Conservation (phyloP, 2,113 vertebrate genomes). For the Coptodon rendalli region DNA sequence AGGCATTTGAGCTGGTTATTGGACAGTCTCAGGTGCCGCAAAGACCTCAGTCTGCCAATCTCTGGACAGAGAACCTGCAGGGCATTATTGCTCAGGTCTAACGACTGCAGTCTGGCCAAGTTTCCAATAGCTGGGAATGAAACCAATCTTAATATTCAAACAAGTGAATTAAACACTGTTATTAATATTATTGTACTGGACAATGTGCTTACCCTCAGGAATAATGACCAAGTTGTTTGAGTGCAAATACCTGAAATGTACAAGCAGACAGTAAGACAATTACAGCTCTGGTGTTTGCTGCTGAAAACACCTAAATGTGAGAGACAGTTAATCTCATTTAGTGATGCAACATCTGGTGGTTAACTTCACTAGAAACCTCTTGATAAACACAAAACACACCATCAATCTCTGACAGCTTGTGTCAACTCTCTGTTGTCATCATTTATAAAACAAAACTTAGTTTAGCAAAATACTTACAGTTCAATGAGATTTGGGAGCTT, state of each 20-base stretch:
- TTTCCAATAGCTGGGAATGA: slow-evolving; percentile 83
- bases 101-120: slow-evolving; percentile 85
- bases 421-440: fast-evolving
- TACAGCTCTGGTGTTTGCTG: neutral
- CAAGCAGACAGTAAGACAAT: neutral
- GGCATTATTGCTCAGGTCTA: slow-evolving; percentile 93
- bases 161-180: neutral
- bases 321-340: fast-evolving
- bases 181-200: neutral
- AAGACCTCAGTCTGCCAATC: slow-evolving; percentile 85
- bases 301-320: neutral
- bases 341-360: neutral
- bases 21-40: slow-evolving; percentile 88
- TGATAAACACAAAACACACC: neutral
- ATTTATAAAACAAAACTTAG: neutral
- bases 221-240: slow-evolving; percentile 95
- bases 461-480: slow-evolving; percentile 80
- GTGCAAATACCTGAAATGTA: slow-evolving; percentile 84
- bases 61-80: slow-evolving; percentile 91
- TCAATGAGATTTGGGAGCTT: slow-evolving; percentile 98
- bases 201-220: slow-evolving; percentile 83
- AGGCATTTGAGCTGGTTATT: slow-evolving; percentile 90
- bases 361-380: neutral
- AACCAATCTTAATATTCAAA: neutral
- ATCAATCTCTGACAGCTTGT: neutral